Percentiles rank a stretch among this genome's conserved stretches.
Conservation (phyloP, 2,888 invertebrate species). For the Drosophila lacicola region DNA sequence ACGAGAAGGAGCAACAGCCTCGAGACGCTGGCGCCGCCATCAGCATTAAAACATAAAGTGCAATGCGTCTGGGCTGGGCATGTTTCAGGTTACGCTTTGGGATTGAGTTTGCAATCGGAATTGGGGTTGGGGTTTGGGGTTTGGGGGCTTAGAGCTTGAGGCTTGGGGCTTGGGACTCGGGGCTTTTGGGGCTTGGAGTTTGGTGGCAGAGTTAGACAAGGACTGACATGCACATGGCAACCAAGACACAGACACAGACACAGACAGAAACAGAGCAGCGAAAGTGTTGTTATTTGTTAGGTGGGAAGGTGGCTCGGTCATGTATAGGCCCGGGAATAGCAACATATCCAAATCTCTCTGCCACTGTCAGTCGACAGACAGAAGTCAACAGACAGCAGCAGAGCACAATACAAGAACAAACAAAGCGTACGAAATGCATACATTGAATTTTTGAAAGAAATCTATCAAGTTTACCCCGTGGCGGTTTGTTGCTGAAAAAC, state of each 20-base stretch:
- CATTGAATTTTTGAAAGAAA: slow-evolving; percentile 58
- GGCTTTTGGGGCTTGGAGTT: not conserved
- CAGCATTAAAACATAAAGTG: slow-evolving; percentile 71
- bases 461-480: slow-evolving; percentile 73
- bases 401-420: slow-evolving; percentile 45
- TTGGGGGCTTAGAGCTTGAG: not conserved
- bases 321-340: slow-evolving; percentile 27
- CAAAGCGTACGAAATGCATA: slow-evolving; percentile 51
- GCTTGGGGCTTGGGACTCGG: slow-evolving; percentile 5
- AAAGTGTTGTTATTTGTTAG: slow-evolving; percentile 62
- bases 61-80: slow-evolving; percentile 65
- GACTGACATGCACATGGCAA: slow-evolving; percentile 57
- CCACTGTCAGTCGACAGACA: slow-evolving; percentile 66
- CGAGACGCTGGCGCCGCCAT: slow-evolving; percentile 58
- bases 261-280: slow-evolving; percentile 31
- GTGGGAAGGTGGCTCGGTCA: not conserved
- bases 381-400: slow-evolving; percentile 30
- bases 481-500: slow-evolving; percentile 19
- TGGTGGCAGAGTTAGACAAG: slow-evolving; percentile 42
- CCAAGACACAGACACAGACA: slow-evolving; percentile 5
- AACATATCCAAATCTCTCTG: slow-evolving; percentile 46
- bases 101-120: slow-evolving; percentile 33
- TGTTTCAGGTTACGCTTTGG: slow-evolving; percentile 54
- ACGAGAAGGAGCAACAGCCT: slow-evolving; percentile 34
- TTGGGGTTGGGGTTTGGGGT: slow-evolving; percentile 21